Percentiles rank a stretch among this genome's conserved stretches.
Conservation (phyloP, 2,113 vertebrate genomes). For the Cichladusa arquata region DNA sequence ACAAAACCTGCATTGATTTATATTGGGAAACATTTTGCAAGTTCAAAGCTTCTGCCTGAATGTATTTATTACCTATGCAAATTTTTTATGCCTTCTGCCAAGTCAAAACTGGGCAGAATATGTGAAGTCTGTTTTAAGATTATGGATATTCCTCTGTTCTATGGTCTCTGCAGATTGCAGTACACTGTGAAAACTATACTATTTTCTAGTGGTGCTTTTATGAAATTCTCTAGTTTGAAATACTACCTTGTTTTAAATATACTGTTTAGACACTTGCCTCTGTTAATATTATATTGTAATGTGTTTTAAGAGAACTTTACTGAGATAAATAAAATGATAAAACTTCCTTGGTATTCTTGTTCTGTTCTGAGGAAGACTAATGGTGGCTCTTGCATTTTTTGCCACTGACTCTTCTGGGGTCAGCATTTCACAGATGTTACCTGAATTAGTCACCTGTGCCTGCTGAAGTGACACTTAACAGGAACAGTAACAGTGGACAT, state of each 20-base stretch:
- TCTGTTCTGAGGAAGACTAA: background rate
- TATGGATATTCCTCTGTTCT: background rate
- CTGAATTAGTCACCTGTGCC: background rate
- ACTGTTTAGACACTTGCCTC: background rate
- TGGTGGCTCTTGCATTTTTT: background rate
- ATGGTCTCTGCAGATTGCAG: background rate
- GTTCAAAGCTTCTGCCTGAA: background rate
- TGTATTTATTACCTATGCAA: background rate
- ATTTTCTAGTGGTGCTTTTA: background rate
- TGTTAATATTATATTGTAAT: background rate
- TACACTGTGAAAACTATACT: background rate
- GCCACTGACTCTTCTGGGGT: background rate
- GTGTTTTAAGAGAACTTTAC: background rate
- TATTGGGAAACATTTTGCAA: background rate
- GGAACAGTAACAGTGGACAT: background rate
- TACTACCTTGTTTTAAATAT: slow-evolving; percentile 18
- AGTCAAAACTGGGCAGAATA: background rate
- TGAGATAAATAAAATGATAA: slow-evolving; percentile 31
- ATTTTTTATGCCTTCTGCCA: background rate
- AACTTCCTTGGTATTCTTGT: background rate
- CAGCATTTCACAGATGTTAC: background rate
- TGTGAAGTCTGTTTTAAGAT: background rate
- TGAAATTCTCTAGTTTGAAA: background rate
- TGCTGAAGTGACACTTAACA: background rate
- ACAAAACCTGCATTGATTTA: background rate